Evolutionary conservation across 2,888 invertebrate genomes (phyloP).

Genomic region (Gisinianus flammeolus): DNA sequence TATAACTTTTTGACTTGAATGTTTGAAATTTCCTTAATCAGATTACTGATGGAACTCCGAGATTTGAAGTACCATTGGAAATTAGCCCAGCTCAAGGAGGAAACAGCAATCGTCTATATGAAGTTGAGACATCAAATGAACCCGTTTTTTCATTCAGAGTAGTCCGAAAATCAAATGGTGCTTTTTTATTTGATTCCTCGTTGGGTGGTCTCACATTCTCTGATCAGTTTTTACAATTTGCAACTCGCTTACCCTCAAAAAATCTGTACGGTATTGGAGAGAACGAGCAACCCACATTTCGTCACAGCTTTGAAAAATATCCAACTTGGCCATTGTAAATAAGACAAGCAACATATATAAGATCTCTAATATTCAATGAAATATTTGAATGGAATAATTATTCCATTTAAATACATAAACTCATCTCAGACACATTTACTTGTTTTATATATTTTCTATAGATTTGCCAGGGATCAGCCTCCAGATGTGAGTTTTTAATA

Average conservation of each 20-base stretch:
- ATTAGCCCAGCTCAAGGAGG: slow-evolving; percentile 45
- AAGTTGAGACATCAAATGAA: slow-evolving; percentile 49
- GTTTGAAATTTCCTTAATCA: slow-evolving; percentile 4
- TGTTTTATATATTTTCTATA: no score
- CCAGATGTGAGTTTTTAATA: no score
- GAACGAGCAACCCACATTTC: slow-evolving; percentile 61
- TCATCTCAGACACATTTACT: no score
- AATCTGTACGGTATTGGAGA: slow-evolving; percentile 64
- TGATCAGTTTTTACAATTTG: slow-evolving; percentile 63
- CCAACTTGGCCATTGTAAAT: slow-evolving; percentile 61
- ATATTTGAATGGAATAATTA: no score
- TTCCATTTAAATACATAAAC: no score
- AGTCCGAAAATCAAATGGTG: slow-evolving; percentile 49
- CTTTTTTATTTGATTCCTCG: slow-evolving; percentile 59
- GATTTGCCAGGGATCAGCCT: slow-evolving; percentile 61
- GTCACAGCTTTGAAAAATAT: slow-evolving; percentile 60
- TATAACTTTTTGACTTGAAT: slow-evolving; percentile 5
- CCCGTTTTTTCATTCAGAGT: slow-evolving; percentile 60
- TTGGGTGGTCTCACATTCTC: slow-evolving; percentile 62
- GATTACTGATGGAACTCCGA: slow-evolving; percentile 46
- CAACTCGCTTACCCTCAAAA: slow-evolving; percentile 61
- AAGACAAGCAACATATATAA: no score
- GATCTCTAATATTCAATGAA: no score
- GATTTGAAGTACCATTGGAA: slow-evolving; percentile 54
- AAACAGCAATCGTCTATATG: slow-evolving; percentile 55